Evolutionary conservation across 2,888 invertebrate genomes (phyloP).

Genomic region (Germaria angustata): DNA sequence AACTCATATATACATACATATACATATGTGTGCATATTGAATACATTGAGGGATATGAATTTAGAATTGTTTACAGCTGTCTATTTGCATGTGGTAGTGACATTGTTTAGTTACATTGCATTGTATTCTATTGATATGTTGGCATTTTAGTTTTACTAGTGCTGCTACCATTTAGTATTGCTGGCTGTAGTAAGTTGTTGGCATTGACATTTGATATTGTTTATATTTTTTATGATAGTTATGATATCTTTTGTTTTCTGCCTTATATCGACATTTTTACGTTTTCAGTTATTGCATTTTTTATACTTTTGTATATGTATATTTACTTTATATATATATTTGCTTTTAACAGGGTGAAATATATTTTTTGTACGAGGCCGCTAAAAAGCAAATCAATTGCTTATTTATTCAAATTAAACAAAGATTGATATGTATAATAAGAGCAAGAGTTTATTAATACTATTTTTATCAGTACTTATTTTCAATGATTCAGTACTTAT

Average conservation of each 20-base stretch:
- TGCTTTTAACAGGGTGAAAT: background rate
- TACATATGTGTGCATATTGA: background rate
- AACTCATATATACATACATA: background rate
- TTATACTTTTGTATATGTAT: background rate
- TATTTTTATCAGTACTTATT: too few species aligned
- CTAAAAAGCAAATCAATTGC: too few species aligned
- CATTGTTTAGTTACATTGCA: conserved; percentile 34
- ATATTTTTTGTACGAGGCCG: too few species aligned
- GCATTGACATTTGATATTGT: conserved; percentile 64
- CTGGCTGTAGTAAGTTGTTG: conserved; percentile 48
- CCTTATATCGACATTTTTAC: conserved; percentile 38
- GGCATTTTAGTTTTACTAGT: conserved; percentile 12
- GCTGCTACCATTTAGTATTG: conserved; percentile 12
- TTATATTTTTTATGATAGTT: conserved; percentile 55
- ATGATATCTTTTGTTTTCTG: conserved; percentile 52
- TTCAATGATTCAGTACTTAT: too few species aligned
- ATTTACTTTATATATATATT: background rate
- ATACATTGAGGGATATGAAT: background rate
- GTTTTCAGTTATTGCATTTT: conserved; percentile 7
- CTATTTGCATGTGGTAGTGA: conserved; percentile 35
- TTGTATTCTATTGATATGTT: conserved; percentile 45
- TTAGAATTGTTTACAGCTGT: background rate
- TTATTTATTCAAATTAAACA: too few species aligned
- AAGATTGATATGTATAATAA: too few species aligned
- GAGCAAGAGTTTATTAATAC: too few species aligned